A percentile compares a stretch with the other conserved stretches of the same genome.
Evolutionary conservation across 2,888 invertebrate genomes (phyloP).

Genomic region (Troides oblongomaculatus): DNA sequence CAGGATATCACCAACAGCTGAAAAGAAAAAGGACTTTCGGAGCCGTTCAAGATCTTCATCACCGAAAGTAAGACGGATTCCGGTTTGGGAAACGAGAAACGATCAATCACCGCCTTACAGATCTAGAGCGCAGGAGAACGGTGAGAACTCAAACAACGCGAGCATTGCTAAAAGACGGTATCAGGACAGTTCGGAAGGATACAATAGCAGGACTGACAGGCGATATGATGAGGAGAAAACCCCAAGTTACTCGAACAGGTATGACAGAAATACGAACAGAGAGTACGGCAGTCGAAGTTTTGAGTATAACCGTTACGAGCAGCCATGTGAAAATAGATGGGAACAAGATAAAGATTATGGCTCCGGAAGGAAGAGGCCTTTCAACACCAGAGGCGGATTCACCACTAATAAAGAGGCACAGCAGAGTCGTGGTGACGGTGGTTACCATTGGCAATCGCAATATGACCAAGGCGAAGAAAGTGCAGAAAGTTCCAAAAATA

Average conservation of each 20-base stretch:
- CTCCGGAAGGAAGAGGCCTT: slow-evolving; percentile 44
- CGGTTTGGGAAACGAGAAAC: slow-evolving; percentile 54
- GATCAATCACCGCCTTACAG: slow-evolving; percentile 39
- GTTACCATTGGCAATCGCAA: slow-evolving; percentile 32
- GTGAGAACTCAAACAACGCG: slow-evolving; percentile 39
- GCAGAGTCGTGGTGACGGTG: slow-evolving; percentile 37
- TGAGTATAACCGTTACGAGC: slow-evolving; percentile 35
- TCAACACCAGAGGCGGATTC: slow-evolving; percentile 45
- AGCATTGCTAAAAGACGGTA: slow-evolving; percentile 37
- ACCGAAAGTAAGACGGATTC: slow-evolving; percentile 49
- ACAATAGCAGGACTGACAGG: slow-evolving; percentile 39
- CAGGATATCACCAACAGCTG: slow-evolving; percentile 57
- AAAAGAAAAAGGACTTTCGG: slow-evolving; percentile 46
- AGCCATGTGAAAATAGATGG: slow-evolving; percentile 40
- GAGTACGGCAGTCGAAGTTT: slow-evolving; percentile 32
- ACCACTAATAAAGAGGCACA: slow-evolving; percentile 43
- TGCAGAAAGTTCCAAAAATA: slow-evolving; percentile 43
- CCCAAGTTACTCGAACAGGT: slow-evolving; percentile 39
- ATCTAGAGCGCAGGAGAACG: slow-evolving; percentile 39
- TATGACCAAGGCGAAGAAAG: slow-evolving; percentile 36
- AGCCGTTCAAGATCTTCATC: slow-evolving; percentile 57
- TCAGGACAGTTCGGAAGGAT: slow-evolving; percentile 38
- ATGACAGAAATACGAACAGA: slow-evolving; percentile 44
- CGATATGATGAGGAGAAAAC: slow-evolving; percentile 29
- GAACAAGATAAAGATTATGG: slow-evolving; percentile 40